Percentiles rank a stretch among this genome's conserved stretches.
phyloP scores from a whole-genome alignment of 1,140 invertebrate species.

The Drosophila trapezifrons region DNA sequence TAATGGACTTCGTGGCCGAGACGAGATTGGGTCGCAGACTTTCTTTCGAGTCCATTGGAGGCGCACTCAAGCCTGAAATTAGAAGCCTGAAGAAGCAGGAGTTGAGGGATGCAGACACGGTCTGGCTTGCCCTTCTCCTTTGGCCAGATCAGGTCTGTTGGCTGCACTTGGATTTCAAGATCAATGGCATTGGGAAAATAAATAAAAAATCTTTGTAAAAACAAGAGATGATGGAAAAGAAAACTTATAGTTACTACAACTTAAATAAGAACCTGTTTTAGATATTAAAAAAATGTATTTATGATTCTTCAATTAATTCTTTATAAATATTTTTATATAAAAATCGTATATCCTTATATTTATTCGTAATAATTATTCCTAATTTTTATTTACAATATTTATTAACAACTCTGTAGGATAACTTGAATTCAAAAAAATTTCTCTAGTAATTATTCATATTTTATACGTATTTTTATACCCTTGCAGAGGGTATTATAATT shows the following conservation, averaged over 20 bases:
- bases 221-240: too few relatives aligned
- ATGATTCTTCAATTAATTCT: neutral
- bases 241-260: too few relatives aligned
- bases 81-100: constrained; percentile 29
- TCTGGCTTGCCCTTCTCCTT: constrained; percentile 4
- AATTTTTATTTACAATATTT: too few relatives aligned
- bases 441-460: too few relatives aligned
- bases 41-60: constrained; percentile 67
- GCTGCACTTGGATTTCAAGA: constrained; percentile 25
- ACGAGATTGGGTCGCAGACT: constrained; percentile 41
- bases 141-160: constrained; percentile 12
- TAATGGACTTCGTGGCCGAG: constrained; percentile 43
- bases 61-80: constrained; percentile 73
- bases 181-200: constrained; percentile 21
- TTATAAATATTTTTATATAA: neutral
- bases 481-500: too few relatives aligned
- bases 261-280: too few relatives aligned
- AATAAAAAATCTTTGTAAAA: neutral
- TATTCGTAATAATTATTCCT: too few relatives aligned
- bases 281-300: neutral
- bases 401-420: neutral
- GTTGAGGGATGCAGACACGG: constrained; percentile 20
- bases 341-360: too few relatives aligned
- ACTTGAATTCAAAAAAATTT: too few relatives aligned
- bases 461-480: too few relatives aligned